A percentile compares a stretch with the other conserved stretches of the same genome.
Conservation (phyloP, 2,113 vertebrate species). For the Melanerpes aurifrons region DNA sequence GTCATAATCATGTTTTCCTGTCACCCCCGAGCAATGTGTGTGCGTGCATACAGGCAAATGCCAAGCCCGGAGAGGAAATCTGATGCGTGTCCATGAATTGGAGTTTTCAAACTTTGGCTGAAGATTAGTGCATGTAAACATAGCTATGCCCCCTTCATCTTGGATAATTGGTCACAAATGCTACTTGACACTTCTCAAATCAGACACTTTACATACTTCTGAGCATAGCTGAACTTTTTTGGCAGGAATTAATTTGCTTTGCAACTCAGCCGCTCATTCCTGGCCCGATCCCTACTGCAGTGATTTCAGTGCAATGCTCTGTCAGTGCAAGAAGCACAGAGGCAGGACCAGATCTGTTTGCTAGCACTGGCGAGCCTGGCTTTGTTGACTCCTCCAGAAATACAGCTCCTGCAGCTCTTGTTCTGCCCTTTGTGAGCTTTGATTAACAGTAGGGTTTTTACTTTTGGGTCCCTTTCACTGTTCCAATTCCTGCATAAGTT, state of each 20-base stretch:
- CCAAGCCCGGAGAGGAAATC: slow-evolving; percentile 53
- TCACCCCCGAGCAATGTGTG: slow-evolving; percentile 44
- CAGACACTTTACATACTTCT: slow-evolving; percentile 78
- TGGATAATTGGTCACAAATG: slow-evolving; percentile 86
- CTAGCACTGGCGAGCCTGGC: background rate
- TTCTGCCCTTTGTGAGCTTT: background rate
- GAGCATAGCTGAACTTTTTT: slow-evolving; percentile 78
- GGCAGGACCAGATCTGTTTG: slow-evolving; percentile 45
- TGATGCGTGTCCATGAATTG: slow-evolving; percentile 62
- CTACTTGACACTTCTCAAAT: slow-evolving; percentile 80
- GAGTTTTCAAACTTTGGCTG: slow-evolving; percentile 71
- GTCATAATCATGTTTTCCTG: slow-evolving; percentile 42
- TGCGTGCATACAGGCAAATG: slow-evolving; percentile 52
- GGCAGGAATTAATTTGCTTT: slow-evolving; percentile 71
- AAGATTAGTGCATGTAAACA: slow-evolving; percentile 74
- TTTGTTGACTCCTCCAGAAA: slow-evolving; percentile 13
- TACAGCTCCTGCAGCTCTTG: background rate
- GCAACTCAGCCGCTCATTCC: slow-evolving; percentile 71
- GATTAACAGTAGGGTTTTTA: background rate
- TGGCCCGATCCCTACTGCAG: slow-evolving; percentile 48
- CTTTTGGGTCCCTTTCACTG: background rate
- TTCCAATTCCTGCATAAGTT: background rate
- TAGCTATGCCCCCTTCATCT: slow-evolving; percentile 70
- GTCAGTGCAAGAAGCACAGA: slow-evolving; percentile 8
- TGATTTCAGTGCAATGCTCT: slow-evolving; percentile 35